Evolutionary conservation across 2,797 vertebrate genomes (phyloP), one percentile per base, ranked within the genome.

Genomic region (Malurus splendens): DNA sequence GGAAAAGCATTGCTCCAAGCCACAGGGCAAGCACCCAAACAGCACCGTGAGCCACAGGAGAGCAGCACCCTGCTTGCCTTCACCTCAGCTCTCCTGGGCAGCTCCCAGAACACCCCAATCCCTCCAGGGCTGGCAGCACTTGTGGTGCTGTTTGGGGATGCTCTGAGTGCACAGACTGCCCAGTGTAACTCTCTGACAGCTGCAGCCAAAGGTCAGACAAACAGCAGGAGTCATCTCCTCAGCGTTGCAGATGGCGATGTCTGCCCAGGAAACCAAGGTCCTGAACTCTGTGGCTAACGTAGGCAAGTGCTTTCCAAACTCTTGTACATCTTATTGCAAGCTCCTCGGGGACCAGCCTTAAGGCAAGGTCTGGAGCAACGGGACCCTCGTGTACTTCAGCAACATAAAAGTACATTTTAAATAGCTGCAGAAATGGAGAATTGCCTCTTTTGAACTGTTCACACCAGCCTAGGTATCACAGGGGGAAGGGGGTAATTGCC

Each of bases 201-300:
- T 68, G 47, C 39, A 72, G 55, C 47, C 33, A 72, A 88, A 86
- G 71, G 44, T 56, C 62, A 74, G 42, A 50, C 42, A 54, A 74
- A 60, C 11, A 77, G 28, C 52, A 56, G 32, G 7, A 81, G 7
- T 4, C 22, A 42, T 16, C 59, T 61, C 64, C 62, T 82, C 47
- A 32, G 1, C 19, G 27, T 30, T 18, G 16, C 61, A 64, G 50
- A 38, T 14, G 10, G 33, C 4, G 7, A 41, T 25, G 33, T 61
- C 59, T 87, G 38, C 42, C 33, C 42, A 48, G 70, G 70, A 90
- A 86, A 60, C 18, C 47, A 56, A 64, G 45, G 50, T 64, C 51
- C 64, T 57, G 36, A 81, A 86, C 19, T 19, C 25, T 25, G 61
- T 24, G 73, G 50, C 20, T 71, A 19, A 74, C 12, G 22, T 1